phyloP scores from a whole-genome alignment of 2,888 invertebrate genomes.

The Scaptodrosophila latifasciaeformis region DNA sequence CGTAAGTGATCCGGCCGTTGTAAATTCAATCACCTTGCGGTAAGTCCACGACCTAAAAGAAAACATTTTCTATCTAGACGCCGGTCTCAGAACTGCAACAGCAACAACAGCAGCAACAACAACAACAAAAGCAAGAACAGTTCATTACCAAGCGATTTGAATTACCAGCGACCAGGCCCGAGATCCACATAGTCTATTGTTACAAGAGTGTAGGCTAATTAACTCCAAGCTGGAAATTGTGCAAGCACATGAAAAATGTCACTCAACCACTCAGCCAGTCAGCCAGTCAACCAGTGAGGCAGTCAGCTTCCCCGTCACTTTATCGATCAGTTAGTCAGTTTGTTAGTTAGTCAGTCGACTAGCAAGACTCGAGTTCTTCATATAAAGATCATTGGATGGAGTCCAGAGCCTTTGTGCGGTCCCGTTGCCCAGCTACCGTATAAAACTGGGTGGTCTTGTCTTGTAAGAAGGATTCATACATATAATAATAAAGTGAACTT shows the following conservation, averaged over 20 bases:
- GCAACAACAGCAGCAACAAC: too few relatives aligned
- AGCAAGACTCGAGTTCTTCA: too few relatives aligned
- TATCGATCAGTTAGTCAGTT: too few relatives aligned
- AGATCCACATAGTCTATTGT: background rate
- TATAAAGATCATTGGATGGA: too few relatives aligned
- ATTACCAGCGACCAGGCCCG: constrained; percentile 2
- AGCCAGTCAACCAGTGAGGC: constrained; percentile 4
- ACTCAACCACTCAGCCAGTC: constrained; percentile 3
- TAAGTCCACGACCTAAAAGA: background rate
- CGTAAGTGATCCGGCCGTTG: background rate
- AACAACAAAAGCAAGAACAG: too few relatives aligned
- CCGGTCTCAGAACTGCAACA: background rate
- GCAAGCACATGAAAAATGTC: constrained; percentile 20
- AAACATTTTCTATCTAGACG: background rate
- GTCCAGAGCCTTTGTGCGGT: constrained; percentile 26
- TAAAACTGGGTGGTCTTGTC: constrained; percentile 40
- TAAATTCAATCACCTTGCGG: background rate
- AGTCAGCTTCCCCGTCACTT: background rate
- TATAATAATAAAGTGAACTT: too few relatives aligned
- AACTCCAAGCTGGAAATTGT: constrained; percentile 25
- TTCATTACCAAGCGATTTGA: too few relatives aligned
- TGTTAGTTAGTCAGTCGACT: too few relatives aligned
- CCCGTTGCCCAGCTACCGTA: constrained; percentile 29
- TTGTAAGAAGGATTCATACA: too few relatives aligned
- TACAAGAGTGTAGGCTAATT: constrained; percentile 32